phyloP scores from a whole-genome alignment of 1,140 invertebrate genomes.

The Ridgeia piscesae region DNA sequence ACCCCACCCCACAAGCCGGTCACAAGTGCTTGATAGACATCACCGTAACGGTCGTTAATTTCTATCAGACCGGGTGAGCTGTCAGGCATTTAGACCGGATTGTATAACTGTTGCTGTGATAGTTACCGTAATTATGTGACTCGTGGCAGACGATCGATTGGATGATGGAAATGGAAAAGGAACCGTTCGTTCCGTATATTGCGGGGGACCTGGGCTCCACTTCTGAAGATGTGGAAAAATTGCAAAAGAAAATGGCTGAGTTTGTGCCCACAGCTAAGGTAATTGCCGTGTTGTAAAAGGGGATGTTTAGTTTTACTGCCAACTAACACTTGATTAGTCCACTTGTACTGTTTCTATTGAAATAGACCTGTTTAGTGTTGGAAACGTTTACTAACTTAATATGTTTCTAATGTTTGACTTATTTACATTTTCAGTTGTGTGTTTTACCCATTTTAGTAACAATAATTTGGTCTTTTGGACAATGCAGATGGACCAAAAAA shows the following conservation, averaged over 20 bases:
- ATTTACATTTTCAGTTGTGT: too few species aligned
- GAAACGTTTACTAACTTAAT: not conserved
- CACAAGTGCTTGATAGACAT: not conserved
- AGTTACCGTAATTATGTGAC: constrained; percentile 9
- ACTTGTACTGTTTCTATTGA: not conserved
- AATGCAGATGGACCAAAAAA: too few species aligned
- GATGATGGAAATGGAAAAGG: constrained; percentile 52
- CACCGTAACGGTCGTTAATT: not conserved
- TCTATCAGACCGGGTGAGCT: not conserved
- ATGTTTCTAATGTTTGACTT: not conserved
- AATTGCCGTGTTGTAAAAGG: constrained; percentile 22
- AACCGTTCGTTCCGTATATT: constrained; percentile 53
- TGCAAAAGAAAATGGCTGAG: constrained; percentile 66
- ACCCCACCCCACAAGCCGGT: not conserved
- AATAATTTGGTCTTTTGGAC: too few species aligned
- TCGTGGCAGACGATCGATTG: constrained; percentile 51
- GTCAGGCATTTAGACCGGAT: not conserved
- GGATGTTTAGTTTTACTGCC: not conserved
- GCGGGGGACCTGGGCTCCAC: constrained; percentile 58
- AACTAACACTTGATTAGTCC: not conserved
- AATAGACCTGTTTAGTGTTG: not conserved
- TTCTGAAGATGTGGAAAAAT: constrained; percentile 62
- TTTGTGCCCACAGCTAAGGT: constrained; percentile 67
- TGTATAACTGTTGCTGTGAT: not conserved
- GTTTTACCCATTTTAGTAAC: too few species aligned